Base-by-base conservation (phyloP, 2,113 vertebrate genomes). In the Myodes glareolus region DNA sequence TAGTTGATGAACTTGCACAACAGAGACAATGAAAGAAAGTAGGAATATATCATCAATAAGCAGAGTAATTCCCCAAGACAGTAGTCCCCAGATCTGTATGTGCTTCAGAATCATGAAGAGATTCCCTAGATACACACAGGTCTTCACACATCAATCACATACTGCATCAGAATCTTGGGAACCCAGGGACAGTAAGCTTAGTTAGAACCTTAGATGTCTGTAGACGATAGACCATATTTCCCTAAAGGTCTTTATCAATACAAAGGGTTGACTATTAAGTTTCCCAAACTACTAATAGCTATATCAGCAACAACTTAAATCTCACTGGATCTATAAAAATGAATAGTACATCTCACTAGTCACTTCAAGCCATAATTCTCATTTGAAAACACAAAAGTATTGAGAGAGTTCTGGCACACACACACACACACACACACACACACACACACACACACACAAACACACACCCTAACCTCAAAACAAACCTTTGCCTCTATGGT, bases 291-390 rank as follows among this genome's bases (percentile, higher is more conserved):
- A 65, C 27, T 47, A 84, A 47, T 75, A 68, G 12, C 5, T 25
- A 63, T 52, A 94, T 33, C 31, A 47, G 14, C 61, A 12, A 61
- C 23, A 52, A 91, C 75, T 23, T 75, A 80, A 91, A 75, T 80
- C 76, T 92, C 70, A 86, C 68, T 31, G 55, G 14, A 58, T 65
- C 75, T 93, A 65, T 70, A 89, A 68, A 93, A 91, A 76, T 39
- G 77, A 94, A 70, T 50, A 94, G 65, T 72, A 25, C 19, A 77
- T 50, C 61, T 55, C 39, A 81, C 45, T 61, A 39, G 47, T 68
- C 85, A 95, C 39, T 72, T 50, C 31, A 82, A 80, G 9, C 31
- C 1, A 3, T 13, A 55, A 42, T 76, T 93, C 67, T 67, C n/a
- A 77, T 85, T 80, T 47, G 73, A 77, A 88, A 27, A 61, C 31